Evolutionary conservation across 2,888 invertebrate species (phyloP).

Genomic region (Drosophila conformis): DNA sequence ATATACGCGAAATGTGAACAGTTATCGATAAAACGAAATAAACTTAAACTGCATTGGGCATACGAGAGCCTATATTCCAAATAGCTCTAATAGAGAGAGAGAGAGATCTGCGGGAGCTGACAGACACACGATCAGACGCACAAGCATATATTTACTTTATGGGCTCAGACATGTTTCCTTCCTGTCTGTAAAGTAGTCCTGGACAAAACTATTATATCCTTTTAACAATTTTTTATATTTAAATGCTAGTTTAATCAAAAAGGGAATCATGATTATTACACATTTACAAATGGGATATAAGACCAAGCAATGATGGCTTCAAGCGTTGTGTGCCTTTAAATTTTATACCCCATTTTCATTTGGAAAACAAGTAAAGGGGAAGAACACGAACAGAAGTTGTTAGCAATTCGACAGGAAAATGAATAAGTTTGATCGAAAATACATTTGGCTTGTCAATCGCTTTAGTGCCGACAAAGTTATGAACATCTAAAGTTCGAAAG

Average conservation of each 20-base stretch:
- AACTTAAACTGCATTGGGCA: not conserved
- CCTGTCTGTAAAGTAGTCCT: not conserved
- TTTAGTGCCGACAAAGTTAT: constrained; percentile 4
- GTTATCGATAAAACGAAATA: not conserved
- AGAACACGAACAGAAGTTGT: not conserved
- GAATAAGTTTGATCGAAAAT: not conserved
- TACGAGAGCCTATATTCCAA: not conserved
- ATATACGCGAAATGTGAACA: not conserved
- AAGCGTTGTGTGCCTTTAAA: not conserved
- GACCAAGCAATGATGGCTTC: not conserved
- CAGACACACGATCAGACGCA: not conserved
- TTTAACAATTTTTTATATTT: not conserved
- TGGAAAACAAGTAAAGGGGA: not conserved
- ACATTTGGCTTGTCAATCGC: not conserved
- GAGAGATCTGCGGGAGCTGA: not conserved
- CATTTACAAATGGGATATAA: not conserved
- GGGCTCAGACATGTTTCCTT: not conserved
- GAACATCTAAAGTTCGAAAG: not conserved
- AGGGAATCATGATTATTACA: not conserved
- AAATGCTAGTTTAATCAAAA: not conserved
- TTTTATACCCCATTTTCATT: not conserved
- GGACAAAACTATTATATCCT: accelerated
- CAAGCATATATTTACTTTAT: not conserved
- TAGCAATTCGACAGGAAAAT: not conserved
- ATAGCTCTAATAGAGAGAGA: too few relatives aligned